These are phyloP conservation scores for Austrolebias charrua DNA, from an alignment of 2,797 vertebrate genomes.

Conservation along the genomic window DNA sequence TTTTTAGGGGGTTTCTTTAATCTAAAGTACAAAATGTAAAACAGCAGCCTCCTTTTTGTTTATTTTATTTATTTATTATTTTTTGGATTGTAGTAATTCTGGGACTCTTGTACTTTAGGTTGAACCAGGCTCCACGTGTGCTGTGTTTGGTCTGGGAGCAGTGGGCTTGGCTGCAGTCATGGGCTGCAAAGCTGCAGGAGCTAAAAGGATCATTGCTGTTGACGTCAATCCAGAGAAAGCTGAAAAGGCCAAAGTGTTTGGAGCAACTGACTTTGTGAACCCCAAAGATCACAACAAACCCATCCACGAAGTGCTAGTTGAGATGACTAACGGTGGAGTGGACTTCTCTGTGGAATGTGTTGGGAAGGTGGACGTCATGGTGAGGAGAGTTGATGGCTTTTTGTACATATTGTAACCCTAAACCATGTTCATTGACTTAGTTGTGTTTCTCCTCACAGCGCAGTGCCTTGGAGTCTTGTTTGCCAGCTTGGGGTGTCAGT, in stretches of 20 bases:
- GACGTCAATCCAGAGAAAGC: conserved; percentile 91
- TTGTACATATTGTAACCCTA: no score
- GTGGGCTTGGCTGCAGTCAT: conserved; percentile 93
- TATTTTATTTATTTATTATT: no score
- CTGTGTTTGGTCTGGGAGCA: conserved; percentile 91
- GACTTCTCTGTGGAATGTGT: conserved; percentile 95
- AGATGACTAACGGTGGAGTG: conserved; percentile 90
- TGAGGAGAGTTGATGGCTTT: conserved; percentile 50
- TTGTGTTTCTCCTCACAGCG: no score
- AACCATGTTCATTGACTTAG: no score
- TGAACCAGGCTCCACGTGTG: conserved; percentile 24
- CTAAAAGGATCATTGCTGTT: conserved; percentile 88
- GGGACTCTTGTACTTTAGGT: conserved; percentile 14
- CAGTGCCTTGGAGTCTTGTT: no score
- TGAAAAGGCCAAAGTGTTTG: conserved; percentile 86
- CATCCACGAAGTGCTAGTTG: conserved; percentile 84
- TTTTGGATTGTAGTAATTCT: not conserved
- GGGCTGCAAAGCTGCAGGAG: conserved; percentile 91
- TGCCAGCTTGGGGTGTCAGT: no score
- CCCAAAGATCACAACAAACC: conserved; percentile 87
- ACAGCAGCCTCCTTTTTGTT: no score
- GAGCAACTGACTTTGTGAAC: conserved; percentile 90
- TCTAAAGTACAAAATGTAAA: no score
- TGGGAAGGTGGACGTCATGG: conserved; percentile 89
- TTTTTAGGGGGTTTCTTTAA: no score